These are phyloP conservation scores for Ariolimax columbianus DNA, from an alignment of 2,888 invertebrate genomes.

Conservation along the genomic window DNA sequence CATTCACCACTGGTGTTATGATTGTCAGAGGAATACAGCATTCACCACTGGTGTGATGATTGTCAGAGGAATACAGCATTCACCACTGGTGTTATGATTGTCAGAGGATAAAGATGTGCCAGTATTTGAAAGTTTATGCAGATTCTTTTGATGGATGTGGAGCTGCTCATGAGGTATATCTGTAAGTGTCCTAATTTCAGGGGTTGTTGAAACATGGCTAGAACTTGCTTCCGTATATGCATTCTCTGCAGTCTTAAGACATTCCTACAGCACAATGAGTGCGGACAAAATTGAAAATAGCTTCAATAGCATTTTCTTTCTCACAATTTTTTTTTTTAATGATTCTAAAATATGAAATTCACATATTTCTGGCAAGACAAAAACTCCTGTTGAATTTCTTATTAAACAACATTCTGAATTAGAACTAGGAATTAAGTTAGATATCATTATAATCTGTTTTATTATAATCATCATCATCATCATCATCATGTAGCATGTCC, in stretches of 20 bases:
- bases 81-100: not conserved
- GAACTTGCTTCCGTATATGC: constrained; percentile 63
- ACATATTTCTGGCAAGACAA: too few relatives aligned
- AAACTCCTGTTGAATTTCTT: too few relatives aligned
- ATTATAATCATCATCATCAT: too few relatives aligned
- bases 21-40: not conserved
- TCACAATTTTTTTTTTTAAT: not conserved
- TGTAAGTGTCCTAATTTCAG: constrained; percentile 53
- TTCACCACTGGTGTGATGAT: too few relatives aligned
- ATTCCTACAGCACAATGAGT: constrained; percentile 10
- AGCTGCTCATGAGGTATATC: constrained; percentile 49
- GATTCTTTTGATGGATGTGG: not conserved
- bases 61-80: not conserved
- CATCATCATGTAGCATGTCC: too few relatives aligned
- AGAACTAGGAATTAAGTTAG: too few relatives aligned
- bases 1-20: not conserved
- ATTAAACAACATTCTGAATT: too few relatives aligned
- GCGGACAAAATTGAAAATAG: not conserved
- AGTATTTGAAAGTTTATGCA: not conserved
- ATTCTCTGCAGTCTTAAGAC: constrained; percentile 80
- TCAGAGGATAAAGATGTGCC: not conserved
- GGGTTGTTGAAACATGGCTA: not conserved
- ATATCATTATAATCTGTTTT: too few relatives aligned
- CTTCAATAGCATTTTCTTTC: not conserved
- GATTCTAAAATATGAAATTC: too few relatives aligned